A percentile compares a stretch with the other conserved stretches of the same genome.
These are phyloP conservation scores for Nothocercus nigrocapillus DNA, from an alignment of 2,113 vertebrate species.

Conservation along the genomic window DNA sequence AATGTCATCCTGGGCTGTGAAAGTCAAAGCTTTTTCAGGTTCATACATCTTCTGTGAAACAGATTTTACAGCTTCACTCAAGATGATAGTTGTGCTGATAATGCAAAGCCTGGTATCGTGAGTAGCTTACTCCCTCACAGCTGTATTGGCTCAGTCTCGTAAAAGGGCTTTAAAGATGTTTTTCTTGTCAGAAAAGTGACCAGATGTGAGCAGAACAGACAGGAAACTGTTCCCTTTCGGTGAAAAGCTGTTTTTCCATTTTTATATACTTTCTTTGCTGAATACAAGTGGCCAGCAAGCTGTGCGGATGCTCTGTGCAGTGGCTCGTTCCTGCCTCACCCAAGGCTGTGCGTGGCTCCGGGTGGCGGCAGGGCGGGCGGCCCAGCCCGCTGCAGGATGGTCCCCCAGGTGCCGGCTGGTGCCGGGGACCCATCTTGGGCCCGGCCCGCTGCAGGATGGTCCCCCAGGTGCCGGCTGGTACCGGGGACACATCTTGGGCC, in stretches of 20 bases:
- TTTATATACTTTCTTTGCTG: background rate
- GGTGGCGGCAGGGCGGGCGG: background rate
- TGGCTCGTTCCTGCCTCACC: background rate
- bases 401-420: rapidly evolving
- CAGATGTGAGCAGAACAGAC: slow-evolving; percentile 24
- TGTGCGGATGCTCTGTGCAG: no score
- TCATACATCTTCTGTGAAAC: background rate
- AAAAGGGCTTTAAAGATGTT: slow-evolving; percentile 1
- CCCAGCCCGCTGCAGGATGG: background rate
- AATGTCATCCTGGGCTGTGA: background rate
- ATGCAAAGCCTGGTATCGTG: background rate
- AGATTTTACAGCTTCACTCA: background rate
- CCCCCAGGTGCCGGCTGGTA: rapidly evolving
- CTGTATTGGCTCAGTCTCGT: background rate
- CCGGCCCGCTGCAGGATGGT: background rate
- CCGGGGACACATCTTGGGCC: background rate
- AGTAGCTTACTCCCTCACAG: background rate
- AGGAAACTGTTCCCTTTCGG: slow-evolving; percentile 19
- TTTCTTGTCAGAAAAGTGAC: slow-evolving; percentile 24
- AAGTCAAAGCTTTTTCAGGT: background rate
- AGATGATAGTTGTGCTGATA: background rate
- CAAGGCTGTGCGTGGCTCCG: background rate
- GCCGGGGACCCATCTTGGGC: no score
- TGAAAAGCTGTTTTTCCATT: background rate
- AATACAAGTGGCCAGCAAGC: background rate